phyloP scores from a whole-genome alignment of 2,888 invertebrate species.

The Chymomyza caudatula region DNA sequence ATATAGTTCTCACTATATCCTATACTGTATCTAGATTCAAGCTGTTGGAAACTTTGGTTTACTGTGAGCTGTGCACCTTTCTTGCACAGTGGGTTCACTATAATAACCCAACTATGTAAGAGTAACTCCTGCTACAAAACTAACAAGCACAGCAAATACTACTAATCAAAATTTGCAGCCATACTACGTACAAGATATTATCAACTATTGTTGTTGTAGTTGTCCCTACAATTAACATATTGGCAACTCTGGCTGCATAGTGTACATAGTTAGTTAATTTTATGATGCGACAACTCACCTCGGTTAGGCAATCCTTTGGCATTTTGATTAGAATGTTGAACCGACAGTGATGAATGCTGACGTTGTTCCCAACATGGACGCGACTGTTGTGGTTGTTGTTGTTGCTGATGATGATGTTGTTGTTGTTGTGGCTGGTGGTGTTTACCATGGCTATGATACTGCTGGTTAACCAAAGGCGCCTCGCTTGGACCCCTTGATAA shows the following conservation, averaged over 20 bases:
- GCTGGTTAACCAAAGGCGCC: conserved; percentile 7
- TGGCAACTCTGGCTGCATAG: neutral
- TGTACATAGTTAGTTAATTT: neutral
- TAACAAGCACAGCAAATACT: neutral
- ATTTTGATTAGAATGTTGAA: conserved; percentile 76
- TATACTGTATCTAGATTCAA: no score
- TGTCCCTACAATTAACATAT: neutral
- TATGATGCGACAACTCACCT: conserved; percentile 64
- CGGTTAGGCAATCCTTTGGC: conserved; percentile 78
- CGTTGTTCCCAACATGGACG: conserved; percentile 62
- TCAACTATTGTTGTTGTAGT: neutral
- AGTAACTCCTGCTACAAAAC: neutral
- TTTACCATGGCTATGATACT: conserved; percentile 29
- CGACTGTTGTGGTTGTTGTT: conserved; percentile 34
- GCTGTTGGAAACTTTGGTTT: no score
- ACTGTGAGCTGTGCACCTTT: no score
- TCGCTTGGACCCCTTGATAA: conserved; percentile 56
- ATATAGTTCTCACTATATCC: no score
- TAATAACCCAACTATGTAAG: no score
- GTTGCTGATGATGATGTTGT: conserved; percentile 42
- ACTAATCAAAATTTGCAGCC: no score
- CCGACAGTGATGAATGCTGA: conserved; percentile 76
- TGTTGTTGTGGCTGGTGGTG: conserved; percentile 40
- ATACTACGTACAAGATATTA: neutral
- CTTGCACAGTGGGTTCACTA: no score